Evolutionary conservation across 2,888 invertebrate species (phyloP).

Genomic region (Temnothorax unifasciatus): DNA sequence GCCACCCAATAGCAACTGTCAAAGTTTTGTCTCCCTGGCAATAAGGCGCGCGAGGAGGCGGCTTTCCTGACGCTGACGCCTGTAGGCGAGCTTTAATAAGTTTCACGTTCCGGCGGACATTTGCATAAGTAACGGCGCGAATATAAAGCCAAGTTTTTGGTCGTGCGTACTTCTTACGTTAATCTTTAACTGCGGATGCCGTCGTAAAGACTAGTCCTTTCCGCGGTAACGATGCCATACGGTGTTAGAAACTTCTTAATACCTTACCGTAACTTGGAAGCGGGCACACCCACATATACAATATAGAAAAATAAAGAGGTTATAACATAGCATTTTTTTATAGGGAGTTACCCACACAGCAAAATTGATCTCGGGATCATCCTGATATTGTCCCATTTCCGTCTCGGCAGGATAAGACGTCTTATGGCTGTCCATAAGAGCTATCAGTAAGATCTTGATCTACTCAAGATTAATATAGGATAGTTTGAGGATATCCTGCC

Average conservation of each 20-base stretch:
- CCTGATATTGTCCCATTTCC: no score
- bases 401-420: no score
- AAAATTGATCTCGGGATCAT: no score
- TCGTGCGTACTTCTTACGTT: slow-evolving; percentile 36
- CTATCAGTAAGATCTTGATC: no score
- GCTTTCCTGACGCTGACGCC: slow-evolving; percentile 10
- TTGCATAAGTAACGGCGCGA: slow-evolving; percentile 44
- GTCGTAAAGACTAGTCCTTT: slow-evolving; percentile 13
- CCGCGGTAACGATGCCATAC: not conserved
- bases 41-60: not conserved
- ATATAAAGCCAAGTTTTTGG: slow-evolving; percentile 45
- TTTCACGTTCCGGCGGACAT: slow-evolving; percentile 23
- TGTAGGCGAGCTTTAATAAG: slow-evolving; percentile 33
- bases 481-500: no score
- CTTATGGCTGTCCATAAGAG: no score
- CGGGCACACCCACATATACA: not conserved
- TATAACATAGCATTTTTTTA: not conserved
- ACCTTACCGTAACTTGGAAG: not conserved
- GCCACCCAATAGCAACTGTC: slow-evolving; percentile 6
- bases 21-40: slow-evolving; percentile 24
- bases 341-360: no score
- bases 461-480: no score
- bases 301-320: slow-evolving; percentile 5
- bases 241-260: slow-evolving; percentile 13
- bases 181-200: slow-evolving; percentile 38